Conservation (phyloP, 2,888 invertebrate genomes). For the Neuroscelio doddi region DNA sequence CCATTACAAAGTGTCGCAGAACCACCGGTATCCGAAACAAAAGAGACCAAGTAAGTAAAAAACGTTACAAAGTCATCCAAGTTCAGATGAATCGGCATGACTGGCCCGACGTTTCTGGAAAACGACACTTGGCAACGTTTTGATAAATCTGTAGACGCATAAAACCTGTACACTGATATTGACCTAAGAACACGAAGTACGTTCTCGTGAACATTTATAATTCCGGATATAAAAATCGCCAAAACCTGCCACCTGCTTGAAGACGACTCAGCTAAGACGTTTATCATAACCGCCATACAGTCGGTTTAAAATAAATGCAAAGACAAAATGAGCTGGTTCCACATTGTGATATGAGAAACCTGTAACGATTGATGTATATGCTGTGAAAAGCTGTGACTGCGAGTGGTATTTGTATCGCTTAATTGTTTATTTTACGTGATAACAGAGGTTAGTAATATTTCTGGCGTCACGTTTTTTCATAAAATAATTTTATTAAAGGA, state of each 20-base stretch:
- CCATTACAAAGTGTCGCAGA: constrained; percentile 61
- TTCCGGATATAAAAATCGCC: constrained; percentile 57
- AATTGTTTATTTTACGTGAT: background rate
- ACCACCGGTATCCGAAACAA: constrained; percentile 30
- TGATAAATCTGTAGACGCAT: constrained; percentile 30
- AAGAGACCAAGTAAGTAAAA: constrained; percentile 35
- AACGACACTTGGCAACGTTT: constrained; percentile 43
- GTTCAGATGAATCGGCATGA: constrained; percentile 55
- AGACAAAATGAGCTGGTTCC: constrained; percentile 61
- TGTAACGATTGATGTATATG: constrained; percentile 60
- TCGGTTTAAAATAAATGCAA: constrained; percentile 11
- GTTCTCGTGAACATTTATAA: constrained; percentile 57
- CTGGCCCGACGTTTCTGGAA: constrained; percentile 44
- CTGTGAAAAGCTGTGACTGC: constrained; percentile 64
- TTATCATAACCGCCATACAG: constrained; percentile 19
- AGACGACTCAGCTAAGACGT: constrained; percentile 56
- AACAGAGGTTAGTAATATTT: too few species aligned
- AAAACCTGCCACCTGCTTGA: constrained; percentile 66
- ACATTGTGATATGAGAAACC: constrained; percentile 68
- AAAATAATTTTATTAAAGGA: background rate
- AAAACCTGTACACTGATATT: constrained; percentile 24
- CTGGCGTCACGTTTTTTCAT: too few species aligned
- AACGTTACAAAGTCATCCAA: constrained; percentile 38
- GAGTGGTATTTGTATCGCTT: constrained; percentile 34
- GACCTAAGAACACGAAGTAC: constrained; percentile 48